Conservation (phyloP, 2,797 vertebrate genomes). For the Smutsia gigantea region DNA sequence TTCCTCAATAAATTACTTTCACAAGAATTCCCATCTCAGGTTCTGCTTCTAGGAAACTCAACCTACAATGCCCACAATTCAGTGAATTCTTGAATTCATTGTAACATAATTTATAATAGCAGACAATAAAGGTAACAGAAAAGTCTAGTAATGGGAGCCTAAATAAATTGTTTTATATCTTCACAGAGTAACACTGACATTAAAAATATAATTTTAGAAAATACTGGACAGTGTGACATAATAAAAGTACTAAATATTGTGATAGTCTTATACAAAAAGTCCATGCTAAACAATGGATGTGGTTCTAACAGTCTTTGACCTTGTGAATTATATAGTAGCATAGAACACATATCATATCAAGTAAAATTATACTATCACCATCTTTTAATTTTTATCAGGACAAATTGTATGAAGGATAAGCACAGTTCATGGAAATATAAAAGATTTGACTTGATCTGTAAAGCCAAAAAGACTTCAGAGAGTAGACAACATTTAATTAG, state of each 20-base stretch:
- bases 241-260: not conserved
- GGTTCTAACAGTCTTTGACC: not conserved
- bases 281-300: not conserved
- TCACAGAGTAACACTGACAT: not conserved
- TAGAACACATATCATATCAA: not conserved
- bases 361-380: not conserved
- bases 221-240: not conserved
- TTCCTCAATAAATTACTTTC: not conserved
- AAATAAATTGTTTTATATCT: slow-evolving; percentile 8
- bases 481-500: not conserved
- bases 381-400: not conserved
- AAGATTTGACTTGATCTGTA: not conserved
- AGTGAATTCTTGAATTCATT: not conserved
- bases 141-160: not conserved
- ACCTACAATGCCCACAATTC: not conserved
- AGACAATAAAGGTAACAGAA: not conserved
- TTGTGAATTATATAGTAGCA: not conserved
- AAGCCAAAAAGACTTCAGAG: not conserved
- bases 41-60: not conserved
- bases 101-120: not conserved
- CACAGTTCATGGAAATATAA: not conserved
- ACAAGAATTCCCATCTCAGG: not conserved
- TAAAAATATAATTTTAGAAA: slow-evolving; percentile 51
- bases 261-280: not conserved
- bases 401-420: not conserved